Conservation (phyloP, 2,888 invertebrate genomes). For the Drosophila tanythrix region DNA sequence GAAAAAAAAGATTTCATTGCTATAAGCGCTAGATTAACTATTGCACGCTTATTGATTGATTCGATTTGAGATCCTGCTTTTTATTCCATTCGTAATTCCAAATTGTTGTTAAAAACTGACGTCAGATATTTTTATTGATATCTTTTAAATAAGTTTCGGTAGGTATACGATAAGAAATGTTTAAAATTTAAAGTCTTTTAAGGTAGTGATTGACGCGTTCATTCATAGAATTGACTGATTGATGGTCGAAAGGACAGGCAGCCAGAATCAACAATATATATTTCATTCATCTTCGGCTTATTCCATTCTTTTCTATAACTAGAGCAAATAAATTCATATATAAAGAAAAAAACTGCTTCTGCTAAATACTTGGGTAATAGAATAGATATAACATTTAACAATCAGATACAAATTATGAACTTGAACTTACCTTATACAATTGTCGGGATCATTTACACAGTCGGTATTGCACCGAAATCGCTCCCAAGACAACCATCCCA, state of each 20-base stretch:
- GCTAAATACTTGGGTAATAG: neutral
- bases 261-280: neutral
- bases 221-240: neutral
- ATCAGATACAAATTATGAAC: neutral
- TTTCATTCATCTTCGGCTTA: neutral
- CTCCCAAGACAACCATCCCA: constrained; percentile 90
- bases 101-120: neutral
- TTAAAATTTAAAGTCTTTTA: neutral
- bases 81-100: neutral
- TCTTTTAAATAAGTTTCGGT: neutral
- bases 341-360: neutral
- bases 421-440: constrained; percentile 87
- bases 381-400: neutral
- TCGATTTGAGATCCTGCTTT: neutral
- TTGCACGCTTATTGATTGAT: neutral
- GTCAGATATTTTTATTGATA: neutral
- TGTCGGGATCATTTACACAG: constrained; percentile 87
- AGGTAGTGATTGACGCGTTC: no score
- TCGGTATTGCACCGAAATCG: constrained; percentile 88
- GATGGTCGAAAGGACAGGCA: neutral
- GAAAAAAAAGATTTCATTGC: neutral
- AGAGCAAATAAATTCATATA: neutral
- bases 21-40: neutral
- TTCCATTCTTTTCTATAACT: neutral
- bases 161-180: neutral